These are phyloP conservation scores for Oryzias woworae DNA, from an alignment of 2,113 vertebrate species.

Conservation along the genomic window DNA sequence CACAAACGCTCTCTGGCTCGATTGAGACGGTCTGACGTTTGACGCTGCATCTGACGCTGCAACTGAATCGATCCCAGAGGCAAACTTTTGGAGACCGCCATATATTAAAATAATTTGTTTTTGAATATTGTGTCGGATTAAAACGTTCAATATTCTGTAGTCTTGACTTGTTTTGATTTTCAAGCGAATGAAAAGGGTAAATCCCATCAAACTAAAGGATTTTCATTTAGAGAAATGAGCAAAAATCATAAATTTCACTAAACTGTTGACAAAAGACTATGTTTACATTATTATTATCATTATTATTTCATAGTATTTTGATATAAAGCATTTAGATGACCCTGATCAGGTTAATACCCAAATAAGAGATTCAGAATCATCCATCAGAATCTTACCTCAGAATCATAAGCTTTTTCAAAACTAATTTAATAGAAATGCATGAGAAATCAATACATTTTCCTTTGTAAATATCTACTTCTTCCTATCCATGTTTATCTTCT, in stretches of 20 bases:
- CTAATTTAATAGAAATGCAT: background rate
- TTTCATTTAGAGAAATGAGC: too few relatives aligned
- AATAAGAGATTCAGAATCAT: too few relatives aligned
- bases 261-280: too few relatives aligned
- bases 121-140: background rate
- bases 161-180: too few relatives aligned
- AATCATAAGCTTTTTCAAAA: background rate
- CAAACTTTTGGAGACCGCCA: background rate
- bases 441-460: background rate
- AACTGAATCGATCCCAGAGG: conserved; percentile 65
- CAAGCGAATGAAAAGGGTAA: too few relatives aligned
- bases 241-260: too few relatives aligned
- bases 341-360: too few relatives aligned
- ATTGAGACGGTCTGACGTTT: conserved; percentile 59
- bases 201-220: too few relatives aligned
- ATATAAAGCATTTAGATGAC: too few relatives aligned
- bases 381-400: background rate
- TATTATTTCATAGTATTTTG: too few relatives aligned
- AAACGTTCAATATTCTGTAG: too few relatives aligned
- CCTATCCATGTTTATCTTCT: background rate
- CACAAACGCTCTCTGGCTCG: conserved; percentile 38
- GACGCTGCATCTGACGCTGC: background rate
- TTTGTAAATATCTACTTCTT: background rate
- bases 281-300: too few relatives aligned
- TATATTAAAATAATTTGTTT: background rate